A percentile compares a stretch with the other conserved stretches of the same genome.
These are phyloP conservation scores for Notolabrus celidotus DNA, from an alignment of 2,797 vertebrate species.

Conservation along the genomic window DNA sequence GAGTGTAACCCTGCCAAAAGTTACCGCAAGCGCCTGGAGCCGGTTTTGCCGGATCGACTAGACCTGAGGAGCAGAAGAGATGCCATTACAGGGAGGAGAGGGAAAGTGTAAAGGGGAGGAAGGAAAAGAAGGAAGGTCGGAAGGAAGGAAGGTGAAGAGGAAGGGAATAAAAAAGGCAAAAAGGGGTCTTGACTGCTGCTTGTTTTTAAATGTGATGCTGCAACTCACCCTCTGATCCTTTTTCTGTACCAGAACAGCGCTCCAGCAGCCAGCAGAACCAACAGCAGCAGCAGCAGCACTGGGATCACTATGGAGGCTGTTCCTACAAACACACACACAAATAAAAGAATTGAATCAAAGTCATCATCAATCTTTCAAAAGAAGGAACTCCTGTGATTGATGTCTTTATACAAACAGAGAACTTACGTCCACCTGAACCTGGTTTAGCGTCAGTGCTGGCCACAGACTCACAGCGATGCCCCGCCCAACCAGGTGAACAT, in stretches of 20 bases:
- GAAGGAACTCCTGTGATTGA: not conserved
- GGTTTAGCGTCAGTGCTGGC: conserved; percentile 36
- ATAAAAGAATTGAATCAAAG: not conserved
- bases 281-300: conserved; percentile 87
- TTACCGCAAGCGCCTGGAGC: conserved; percentile 85
- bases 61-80: conserved; percentile 85
- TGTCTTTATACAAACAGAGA: not conserved
- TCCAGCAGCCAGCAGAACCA: conserved; percentile 87
- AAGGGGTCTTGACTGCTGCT: conserved; percentile 2
- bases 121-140: conserved; percentile 17
- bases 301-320: conserved; percentile 91
- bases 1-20: conserved; percentile 73
- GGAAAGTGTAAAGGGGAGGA: conserved; percentile 33
- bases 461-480: conserved; percentile 87
- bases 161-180: conserved; percentile 3
- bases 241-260: conserved; percentile 92
- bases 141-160: conserved; percentile 5
- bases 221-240: conserved; percentile 93
- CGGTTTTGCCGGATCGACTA: conserved; percentile 82
- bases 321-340: conserved; percentile 72
- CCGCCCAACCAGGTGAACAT: conserved; percentile 87
- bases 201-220: not conserved
- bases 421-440: conserved; percentile 87
- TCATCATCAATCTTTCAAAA: not conserved
- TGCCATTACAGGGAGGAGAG: conserved; percentile 72